phyloP scores from a whole-genome alignment of 2,113 vertebrate genomes.

The Amphiprion percula region DNA sequence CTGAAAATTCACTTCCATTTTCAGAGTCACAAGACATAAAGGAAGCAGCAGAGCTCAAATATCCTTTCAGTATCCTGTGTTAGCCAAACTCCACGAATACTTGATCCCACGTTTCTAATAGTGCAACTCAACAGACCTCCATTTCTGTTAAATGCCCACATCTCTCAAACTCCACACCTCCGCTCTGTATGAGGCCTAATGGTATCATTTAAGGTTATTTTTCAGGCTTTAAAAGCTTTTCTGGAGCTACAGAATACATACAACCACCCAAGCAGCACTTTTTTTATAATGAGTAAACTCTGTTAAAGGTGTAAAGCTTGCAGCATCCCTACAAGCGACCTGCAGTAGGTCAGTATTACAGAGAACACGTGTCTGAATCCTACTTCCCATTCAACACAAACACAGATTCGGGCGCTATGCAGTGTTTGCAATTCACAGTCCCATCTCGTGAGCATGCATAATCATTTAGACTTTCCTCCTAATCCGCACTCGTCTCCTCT shows the following conservation, averaged over 20 bases:
- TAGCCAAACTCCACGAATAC: background rate
- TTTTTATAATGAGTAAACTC: background rate
- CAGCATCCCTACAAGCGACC: background rate
- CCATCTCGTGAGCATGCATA: constrained; percentile 32
- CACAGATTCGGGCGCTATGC: background rate
- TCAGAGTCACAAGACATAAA: no score
- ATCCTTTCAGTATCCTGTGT: no score
- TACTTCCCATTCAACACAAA: background rate
- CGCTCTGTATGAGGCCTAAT: no score
- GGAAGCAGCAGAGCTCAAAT: no score
- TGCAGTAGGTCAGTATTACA: background rate
- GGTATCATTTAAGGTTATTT: background rate
- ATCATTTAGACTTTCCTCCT: constrained; percentile 23
- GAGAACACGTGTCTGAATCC: background rate
- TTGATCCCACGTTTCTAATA: background rate
- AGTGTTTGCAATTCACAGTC: constrained; percentile 25
- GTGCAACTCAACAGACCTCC: background rate
- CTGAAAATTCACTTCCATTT: no score
- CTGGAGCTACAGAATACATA: background rate
- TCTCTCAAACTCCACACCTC: no score
- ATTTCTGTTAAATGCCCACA: no score
- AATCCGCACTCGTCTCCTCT: constrained; percentile 42
- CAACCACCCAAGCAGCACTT: background rate
- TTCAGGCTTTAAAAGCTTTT: background rate
- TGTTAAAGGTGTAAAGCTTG: background rate